These are phyloP conservation scores for Dysdera silvatica DNA, from an alignment of 1,140 invertebrate genomes.

Conservation along the genomic window DNA sequence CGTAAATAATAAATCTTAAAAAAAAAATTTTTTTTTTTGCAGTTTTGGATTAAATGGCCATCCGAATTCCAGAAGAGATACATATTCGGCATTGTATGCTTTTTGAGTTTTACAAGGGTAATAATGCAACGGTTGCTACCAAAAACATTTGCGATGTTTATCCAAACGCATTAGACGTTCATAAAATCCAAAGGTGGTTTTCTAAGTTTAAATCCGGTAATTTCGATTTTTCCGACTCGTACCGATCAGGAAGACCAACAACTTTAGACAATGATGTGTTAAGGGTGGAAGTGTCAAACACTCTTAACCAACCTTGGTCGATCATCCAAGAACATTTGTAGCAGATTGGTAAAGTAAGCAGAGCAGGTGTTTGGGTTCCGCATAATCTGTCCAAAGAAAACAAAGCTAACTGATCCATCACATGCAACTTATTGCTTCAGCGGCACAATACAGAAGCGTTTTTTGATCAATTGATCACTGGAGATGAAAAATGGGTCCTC, in stretches of 20 bases:
- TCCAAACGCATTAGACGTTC: background rate
- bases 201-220: background rate
- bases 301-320: background rate
- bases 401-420: background rate
- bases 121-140: background rate
- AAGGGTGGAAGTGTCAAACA: background rate
- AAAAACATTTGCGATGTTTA: background rate
- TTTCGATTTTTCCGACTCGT: background rate
- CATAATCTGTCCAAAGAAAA: background rate
- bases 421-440: background rate
- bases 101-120: background rate
- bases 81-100: background rate
- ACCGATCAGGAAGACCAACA: background rate
- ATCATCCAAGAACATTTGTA: constrained; percentile 4
- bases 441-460: background rate
- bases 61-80: background rate
- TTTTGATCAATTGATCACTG: constrained; percentile 1
- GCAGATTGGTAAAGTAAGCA: background rate
- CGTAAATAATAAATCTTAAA: background rate
- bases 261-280: constrained; percentile 6
- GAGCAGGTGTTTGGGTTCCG: background rate
- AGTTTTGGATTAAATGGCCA: background rate
- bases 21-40: background rate
- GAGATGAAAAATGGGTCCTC: background rate
- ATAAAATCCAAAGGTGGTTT: background rate